Evolutionary conservation across 2,888 invertebrate genomes (phyloP), one percentile per base, ranked within the genome.

Genomic region (Thera britannica): DNA sequence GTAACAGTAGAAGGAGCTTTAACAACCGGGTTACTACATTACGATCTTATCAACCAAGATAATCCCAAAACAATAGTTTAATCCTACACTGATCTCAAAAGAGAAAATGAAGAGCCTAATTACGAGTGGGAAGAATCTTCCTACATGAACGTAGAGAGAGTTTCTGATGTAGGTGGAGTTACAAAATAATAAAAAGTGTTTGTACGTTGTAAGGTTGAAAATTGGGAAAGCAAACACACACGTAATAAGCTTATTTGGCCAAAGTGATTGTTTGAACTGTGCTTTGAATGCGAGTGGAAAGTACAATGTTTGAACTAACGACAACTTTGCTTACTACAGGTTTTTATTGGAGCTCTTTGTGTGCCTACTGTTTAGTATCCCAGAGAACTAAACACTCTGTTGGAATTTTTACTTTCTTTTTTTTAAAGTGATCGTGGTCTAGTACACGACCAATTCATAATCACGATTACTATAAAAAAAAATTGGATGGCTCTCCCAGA

Each of bases 141-240:
- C 41, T 41, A 41, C 41, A 41, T 41, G 6, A 41, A 41, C 5
- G 75, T 67, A 75, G 68, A 62, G 67, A 73, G 72, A 75, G 73
- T 3, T 72, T 69, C 35, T n/a, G 8, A 62, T 60, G 64, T 68
- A 60, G 64, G 68, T 54, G 64, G 34, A 23, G 12, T n/a, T 51
- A 59, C 59, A 63, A 49, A 59, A 67, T 56, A 68, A 61, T 52
- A 12, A 56, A 36, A 34, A 56, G n/a, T 35, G 44, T 54, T 12
- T 44, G 54, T 67, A 48, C 61, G 5, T 38, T 9, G 44, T 49
- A 41, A 52, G 68, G 34, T 68, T 63, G 23, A 35, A 65, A 68
- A 68, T 71, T 69, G 65, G 64, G 63, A 71, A 73, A 69, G 38
- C 51, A 64, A 61, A 70, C 36, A 62, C 61, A 48, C 65, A 70